A percentile compares a stretch with the other conserved stretches of the same genome.
Evolutionary conservation across 2,113 vertebrate genomes (phyloP).

Genomic region (Sitta europaea): DNA sequence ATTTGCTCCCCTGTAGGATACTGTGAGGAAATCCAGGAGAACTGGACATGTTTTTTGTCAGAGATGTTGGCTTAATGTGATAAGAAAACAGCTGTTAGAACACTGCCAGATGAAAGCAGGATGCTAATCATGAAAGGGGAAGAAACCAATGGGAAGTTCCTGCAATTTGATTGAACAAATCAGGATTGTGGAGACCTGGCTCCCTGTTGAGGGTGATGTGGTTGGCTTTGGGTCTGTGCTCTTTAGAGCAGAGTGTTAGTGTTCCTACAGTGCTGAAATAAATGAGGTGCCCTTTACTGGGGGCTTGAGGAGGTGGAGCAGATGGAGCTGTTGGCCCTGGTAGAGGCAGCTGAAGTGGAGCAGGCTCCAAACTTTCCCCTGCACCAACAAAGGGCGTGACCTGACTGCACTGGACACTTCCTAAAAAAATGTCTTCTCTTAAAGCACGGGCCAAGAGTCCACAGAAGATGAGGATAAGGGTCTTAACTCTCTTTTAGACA

Average conservation of each 20-base stretch:
- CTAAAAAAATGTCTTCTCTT: not conserved
- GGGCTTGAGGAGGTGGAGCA: not conserved
- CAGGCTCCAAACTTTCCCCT: not conserved
- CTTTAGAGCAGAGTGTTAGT: not conserved
- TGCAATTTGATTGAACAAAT: not conserved
- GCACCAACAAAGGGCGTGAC: not conserved
- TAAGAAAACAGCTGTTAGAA: conserved; percentile 33
- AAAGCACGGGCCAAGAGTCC: not conserved
- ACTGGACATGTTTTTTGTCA: not conserved
- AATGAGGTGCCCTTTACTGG: not conserved
- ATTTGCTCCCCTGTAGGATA: not conserved
- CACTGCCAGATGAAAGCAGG: not conserved
- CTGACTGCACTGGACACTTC: accelerated
- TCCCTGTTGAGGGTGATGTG: accelerated
- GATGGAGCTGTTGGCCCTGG: not conserved
- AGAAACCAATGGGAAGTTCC: not conserved
- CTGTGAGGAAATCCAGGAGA: not conserved
- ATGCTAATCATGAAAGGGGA: not conserved
- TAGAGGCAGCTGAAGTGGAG: not conserved
- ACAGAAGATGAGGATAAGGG: not conserved
- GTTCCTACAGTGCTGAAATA: not conserved
- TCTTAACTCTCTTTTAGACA: not conserved
- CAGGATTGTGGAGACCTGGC: not conserved
- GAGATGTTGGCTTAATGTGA: not conserved
- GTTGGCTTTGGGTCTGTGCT: not conserved